Conservation (phyloP, 1,140 invertebrate genomes). For the Neodiprion fabricii region DNA sequence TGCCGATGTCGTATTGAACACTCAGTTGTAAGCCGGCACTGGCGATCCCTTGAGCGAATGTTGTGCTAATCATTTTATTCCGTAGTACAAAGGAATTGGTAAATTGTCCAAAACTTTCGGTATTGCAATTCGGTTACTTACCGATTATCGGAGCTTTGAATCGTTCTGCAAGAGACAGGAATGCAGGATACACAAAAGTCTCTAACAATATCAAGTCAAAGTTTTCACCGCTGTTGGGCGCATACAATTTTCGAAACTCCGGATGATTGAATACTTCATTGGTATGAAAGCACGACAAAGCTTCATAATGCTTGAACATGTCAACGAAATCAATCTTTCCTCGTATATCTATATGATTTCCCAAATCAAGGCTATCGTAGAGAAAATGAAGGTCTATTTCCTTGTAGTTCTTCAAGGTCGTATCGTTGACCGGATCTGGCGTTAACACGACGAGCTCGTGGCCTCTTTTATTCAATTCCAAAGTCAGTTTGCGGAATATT, state of each 20-base stretch:
- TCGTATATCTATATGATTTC: background rate
- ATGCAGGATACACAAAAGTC: background rate
- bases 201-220: conserved; percentile 42
- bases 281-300: rapidly evolving
- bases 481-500: conserved; percentile 33
- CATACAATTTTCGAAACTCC: conserved; percentile 34
- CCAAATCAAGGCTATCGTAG: background rate
- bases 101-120: background rate
- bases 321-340: background rate
- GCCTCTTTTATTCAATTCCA: conserved; percentile 41
- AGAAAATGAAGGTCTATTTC: conserved; percentile 28
- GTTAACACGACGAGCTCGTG: conserved; percentile 51
- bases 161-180: conserved; percentile 30
- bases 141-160: conserved; percentile 41
- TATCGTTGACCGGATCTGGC: conserved; percentile 31
- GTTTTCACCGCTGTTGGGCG: conserved; percentile 23
- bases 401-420: conserved; percentile 22
- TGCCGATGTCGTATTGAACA: background rate
- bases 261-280: conserved; percentile 25
- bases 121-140: conserved; percentile 19
- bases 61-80: background rate
- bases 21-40: background rate
- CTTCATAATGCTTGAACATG: background rate
- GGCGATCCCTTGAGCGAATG: background rate
- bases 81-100: background rate